phyloP scores from a whole-genome alignment of 2,888 invertebrate genomes.

The Pedicia rivosa region DNA sequence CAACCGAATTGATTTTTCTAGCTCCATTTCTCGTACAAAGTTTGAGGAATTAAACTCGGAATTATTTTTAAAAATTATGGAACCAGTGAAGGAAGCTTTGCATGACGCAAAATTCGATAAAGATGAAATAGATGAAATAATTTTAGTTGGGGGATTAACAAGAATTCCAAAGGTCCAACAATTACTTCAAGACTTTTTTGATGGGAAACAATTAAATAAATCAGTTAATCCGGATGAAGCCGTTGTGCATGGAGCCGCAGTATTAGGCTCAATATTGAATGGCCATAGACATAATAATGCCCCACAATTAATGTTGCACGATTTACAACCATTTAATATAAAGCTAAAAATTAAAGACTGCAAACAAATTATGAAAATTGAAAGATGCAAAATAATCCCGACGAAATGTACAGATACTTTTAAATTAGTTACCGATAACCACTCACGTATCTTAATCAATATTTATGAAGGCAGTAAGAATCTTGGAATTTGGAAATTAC shows the following conservation, averaged over 20 bases:
- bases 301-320: no score
- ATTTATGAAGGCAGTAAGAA: no score
- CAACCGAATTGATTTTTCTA: conserved; percentile 58
- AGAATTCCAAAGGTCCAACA: conserved; percentile 65
- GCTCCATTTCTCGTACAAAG: conserved; percentile 54
- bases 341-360: no score
- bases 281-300: no score
- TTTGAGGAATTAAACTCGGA: conserved; percentile 62
- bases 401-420: no score
- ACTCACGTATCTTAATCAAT: no score
- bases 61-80: conserved; percentile 52
- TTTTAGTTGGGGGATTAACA: conserved; percentile 67
- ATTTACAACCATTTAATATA: no score
- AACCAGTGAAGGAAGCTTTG: conserved; percentile 64
- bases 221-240: conserved; percentile 71
- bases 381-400: no score
- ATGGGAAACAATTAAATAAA: conserved; percentile 52
- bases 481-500: no score
- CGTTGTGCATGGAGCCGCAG: conserved; percentile 62
- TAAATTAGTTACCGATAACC: no score
- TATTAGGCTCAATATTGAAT: no score
- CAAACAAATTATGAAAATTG: no score
- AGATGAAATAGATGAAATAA: conserved; percentile 56
- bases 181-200: conserved; percentile 58
- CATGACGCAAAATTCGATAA: conserved; percentile 67